phyloP scores from a whole-genome alignment of 1,140 invertebrate species.

The Bathynomus jamesi region DNA sequence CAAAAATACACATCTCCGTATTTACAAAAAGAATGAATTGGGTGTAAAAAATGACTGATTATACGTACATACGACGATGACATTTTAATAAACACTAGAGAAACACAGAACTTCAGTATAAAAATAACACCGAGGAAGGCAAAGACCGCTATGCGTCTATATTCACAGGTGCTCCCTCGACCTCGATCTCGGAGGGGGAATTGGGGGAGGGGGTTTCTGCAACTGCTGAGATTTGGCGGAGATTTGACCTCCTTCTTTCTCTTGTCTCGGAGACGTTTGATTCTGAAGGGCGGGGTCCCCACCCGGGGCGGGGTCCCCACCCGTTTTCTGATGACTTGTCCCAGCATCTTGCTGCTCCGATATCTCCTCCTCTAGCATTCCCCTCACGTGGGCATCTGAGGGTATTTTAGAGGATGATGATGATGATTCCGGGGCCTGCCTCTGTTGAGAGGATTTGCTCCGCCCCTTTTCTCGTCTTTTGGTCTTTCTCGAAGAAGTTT shows the following conservation, averaged over 20 bases:
- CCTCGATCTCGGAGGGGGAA: conserved; percentile 15
- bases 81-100: no score
- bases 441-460: conserved; percentile 35
- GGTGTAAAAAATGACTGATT: no score
- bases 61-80: no score
- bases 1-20: no score
- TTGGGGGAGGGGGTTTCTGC: conserved; percentile 3
- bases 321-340: background rate
- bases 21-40: no score
- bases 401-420: conserved; percentile 39
- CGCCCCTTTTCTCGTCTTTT: conserved; percentile 38
- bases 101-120: no score
- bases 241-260: conserved; percentile 6
- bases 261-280: no score
- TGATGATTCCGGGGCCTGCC: conserved; percentile 35
- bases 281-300: background rate
- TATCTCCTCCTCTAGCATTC: conserved; percentile 42
- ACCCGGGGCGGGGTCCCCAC: background rate
- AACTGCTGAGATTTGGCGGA: conserved; percentile 14
- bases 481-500: conserved; percentile 38
- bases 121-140: no score
- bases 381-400: conserved; percentile 37
- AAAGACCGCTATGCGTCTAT: no score
- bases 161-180: conserved; percentile 32
- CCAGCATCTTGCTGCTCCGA: conserved; percentile 39